These are phyloP conservation scores for Heliconius melpomene DNA, from an alignment of 1,140 invertebrate genomes.

Conservation along the genomic window DNA sequence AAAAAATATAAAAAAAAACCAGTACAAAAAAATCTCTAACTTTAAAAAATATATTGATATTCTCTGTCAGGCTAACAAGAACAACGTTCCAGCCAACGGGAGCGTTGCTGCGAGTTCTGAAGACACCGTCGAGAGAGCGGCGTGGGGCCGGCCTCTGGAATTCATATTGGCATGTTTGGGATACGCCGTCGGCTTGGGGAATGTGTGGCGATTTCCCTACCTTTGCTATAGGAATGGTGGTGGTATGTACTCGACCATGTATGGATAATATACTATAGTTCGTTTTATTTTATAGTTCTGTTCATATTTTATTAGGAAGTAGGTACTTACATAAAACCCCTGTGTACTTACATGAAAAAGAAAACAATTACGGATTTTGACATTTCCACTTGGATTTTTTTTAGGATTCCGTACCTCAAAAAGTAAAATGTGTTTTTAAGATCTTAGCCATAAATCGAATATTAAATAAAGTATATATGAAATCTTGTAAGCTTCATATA, in stretches of 20 bases:
- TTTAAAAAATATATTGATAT: not conserved
- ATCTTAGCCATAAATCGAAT: too few relatives aligned
- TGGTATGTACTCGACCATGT: conserved; percentile 79
- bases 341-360: too few relatives aligned
- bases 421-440: too few relatives aligned
- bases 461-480: too few relatives aligned
- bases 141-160: conserved; percentile 88
- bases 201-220: conserved; percentile 95
- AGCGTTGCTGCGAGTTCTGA: conserved; percentile 24
- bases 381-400: too few relatives aligned
- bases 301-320: not conserved
- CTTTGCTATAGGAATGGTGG: conserved; percentile 91
- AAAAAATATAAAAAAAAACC: too few relatives aligned
- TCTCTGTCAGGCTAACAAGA: conserved; percentile 52
- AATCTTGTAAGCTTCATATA: too few relatives aligned
- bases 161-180: conserved; percentile 90
- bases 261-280: not conserved
- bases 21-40: too few relatives aligned
- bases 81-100: conserved; percentile 36
- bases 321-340: too few relatives aligned
- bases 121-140: conserved; percentile 70
- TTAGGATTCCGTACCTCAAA: too few relatives aligned
- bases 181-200: conserved; percentile 92
- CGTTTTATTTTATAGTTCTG: not conserved
- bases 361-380: too few relatives aligned